These are phyloP conservation scores for Notolabrus celidotus DNA, from an alignment of 2,797 vertebrate species.

Conservation along the genomic window DNA sequence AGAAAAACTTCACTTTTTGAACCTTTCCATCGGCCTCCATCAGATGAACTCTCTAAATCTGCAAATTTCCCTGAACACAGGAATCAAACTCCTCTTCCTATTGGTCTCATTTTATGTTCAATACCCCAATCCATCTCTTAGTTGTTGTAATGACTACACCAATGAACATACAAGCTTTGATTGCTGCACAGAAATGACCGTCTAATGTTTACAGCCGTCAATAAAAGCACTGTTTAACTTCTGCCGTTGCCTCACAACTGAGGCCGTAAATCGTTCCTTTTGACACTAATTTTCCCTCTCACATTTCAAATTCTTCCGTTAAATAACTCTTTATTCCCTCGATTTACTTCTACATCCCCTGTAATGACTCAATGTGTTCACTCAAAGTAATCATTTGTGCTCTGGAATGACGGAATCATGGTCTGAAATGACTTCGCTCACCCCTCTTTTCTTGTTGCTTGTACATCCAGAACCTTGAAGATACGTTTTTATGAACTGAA, in stretches of 20 bases:
- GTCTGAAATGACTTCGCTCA: slow-evolving; percentile 23
- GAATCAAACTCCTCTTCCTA: background rate
- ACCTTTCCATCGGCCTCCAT: background rate
- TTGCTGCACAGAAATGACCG: slow-evolving; percentile 8
- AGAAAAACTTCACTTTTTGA: background rate
- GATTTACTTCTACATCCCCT: slow-evolving; percentile 8
- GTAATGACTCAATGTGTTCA: slow-evolving; percentile 5
- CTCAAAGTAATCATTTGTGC: slow-evolving; percentile 34
- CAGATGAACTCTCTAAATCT: no score
- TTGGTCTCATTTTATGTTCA: background rate
- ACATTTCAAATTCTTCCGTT: slow-evolving; percentile 17
- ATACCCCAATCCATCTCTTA: background rate
- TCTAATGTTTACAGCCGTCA: slow-evolving; percentile 8
- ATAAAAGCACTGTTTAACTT: background rate
- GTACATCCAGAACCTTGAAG: background rate
- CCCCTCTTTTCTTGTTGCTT: background rate
- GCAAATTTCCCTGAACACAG: no score
- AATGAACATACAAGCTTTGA: background rate
- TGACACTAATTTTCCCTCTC: slow-evolving; percentile 16
- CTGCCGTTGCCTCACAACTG: background rate
- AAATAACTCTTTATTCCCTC: slow-evolving; percentile 30
- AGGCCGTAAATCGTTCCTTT: slow-evolving; percentile 2
- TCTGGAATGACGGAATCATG: slow-evolving; percentile 14
- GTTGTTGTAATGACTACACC: background rate
- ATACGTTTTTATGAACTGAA: background rate